These are phyloP conservation scores for Semotilus atromaculatus DNA, from an alignment of 2,797 vertebrate genomes.

Conservation along the genomic window DNA sequence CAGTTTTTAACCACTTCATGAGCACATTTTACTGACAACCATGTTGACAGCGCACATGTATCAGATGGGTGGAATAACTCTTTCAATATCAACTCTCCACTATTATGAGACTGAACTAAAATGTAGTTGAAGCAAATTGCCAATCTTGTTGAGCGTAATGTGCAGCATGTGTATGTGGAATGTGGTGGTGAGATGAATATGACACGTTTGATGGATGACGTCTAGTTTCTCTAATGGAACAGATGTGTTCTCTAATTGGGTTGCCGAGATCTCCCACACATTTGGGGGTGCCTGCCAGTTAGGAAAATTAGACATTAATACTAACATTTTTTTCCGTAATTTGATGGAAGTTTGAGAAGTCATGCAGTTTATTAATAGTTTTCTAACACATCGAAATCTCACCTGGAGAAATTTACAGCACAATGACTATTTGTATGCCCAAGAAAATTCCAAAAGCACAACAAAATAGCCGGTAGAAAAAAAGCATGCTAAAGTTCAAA, in stretches of 20 bases:
- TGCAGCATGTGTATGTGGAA: slow-evolving; percentile 44
- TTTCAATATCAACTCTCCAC: not conserved
- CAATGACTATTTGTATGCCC: not conserved
- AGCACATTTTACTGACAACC: not conserved
- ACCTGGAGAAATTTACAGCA: slow-evolving; percentile 2
- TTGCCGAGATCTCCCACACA: slow-evolving; percentile 70
- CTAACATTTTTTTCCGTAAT: slow-evolving; percentile 65
- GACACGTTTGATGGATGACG: slow-evolving; percentile 77
- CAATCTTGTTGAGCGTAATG: slow-evolving; percentile 32
- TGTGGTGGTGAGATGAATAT: slow-evolving; percentile 62
- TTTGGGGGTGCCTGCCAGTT: slow-evolving; percentile 64
- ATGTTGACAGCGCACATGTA: not conserved
- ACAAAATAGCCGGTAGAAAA: not conserved
- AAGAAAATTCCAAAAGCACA: not conserved
- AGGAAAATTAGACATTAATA: slow-evolving; percentile 64
- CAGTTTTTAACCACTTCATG: not conserved
- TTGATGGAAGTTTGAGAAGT: slow-evolving; percentile 55
- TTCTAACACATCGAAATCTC: not conserved
- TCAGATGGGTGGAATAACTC: not conserved
- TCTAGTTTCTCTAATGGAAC: slow-evolving; percentile 74
- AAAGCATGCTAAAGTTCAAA: not conserved
- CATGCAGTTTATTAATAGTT: slow-evolving; percentile 53
- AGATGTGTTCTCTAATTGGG: slow-evolving; percentile 80
- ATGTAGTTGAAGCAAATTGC: slow-evolving; percentile 27
- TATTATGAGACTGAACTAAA: slow-evolving; percentile 1